phyloP scores from a whole-genome alignment of 2,113 vertebrate species.

The Anguilla rostrata region DNA sequence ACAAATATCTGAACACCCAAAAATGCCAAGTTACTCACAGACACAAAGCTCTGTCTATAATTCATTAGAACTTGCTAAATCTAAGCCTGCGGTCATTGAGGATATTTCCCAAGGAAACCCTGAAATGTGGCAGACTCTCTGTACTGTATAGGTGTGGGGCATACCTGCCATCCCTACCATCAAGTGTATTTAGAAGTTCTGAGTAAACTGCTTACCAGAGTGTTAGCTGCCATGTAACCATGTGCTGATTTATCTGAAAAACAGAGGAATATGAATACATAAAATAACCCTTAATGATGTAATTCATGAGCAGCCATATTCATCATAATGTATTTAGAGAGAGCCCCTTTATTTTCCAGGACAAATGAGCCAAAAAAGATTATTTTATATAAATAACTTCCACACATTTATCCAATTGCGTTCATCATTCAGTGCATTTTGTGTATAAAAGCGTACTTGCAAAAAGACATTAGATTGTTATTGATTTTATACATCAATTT shows the following conservation, averaged over 20 bases:
- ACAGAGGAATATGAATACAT: slow-evolving; percentile 18
- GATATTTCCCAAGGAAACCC: too few species aligned
- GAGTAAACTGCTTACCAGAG: slow-evolving; percentile 80
- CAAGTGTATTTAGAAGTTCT: too few species aligned
- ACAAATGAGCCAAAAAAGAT: not conserved
- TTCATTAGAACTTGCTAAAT: too few species aligned
- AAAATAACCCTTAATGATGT: not conserved
- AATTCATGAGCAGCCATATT: not conserved
- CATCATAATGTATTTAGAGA: not conserved
- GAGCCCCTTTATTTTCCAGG: not conserved
- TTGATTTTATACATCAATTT: not conserved
- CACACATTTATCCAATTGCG: not conserved
- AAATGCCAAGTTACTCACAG: too few species aligned
- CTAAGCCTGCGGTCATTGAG: too few species aligned
- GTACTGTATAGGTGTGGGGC: too few species aligned
- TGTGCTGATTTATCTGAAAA: slow-evolving; percentile 95
- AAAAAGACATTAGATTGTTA: not conserved
- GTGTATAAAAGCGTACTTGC: not conserved
- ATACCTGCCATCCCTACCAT: too few species aligned
- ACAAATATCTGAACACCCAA: too few species aligned
- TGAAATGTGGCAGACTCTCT: too few species aligned
- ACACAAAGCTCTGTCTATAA: too few species aligned
- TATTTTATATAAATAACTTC: not conserved
- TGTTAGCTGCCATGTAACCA: slow-evolving; percentile 94
- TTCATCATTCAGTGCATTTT: not conserved